Percentiles rank a stretch among this genome's conserved stretches.
Conservation (phyloP, 2,888 invertebrate genomes). For the Tachystola acroxantha region DNA sequence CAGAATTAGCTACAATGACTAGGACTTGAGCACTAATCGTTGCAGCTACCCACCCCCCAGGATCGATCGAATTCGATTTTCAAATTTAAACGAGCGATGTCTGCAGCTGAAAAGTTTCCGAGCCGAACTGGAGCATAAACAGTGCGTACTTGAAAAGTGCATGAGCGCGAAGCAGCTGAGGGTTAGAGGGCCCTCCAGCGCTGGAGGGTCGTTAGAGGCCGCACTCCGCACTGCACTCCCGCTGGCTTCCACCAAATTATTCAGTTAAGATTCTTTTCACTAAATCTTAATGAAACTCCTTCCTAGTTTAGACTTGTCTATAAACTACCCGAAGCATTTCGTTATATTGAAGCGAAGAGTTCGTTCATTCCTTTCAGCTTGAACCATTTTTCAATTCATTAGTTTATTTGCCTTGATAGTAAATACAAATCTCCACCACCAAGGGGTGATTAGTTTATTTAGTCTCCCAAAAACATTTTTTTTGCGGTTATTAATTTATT, state of each 20-base stretch:
- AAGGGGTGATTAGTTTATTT: no score
- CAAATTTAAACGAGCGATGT: conserved; percentile 33
- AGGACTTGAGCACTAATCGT: no score
- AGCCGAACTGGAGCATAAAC: conserved; percentile 62
- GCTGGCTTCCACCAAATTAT: conserved; percentile 31
- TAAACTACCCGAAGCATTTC: not conserved
- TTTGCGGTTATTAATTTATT: no score
- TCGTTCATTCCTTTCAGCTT: not conserved
- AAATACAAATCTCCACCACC: no score
- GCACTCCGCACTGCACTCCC: conserved; percentile 5
- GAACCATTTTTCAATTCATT: no score
- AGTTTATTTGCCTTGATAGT: no score
- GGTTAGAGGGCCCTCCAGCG: conserved; percentile 45
- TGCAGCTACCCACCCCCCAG: no score
- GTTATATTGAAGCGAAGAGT: not conserved
- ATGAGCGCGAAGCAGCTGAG: conserved; percentile 52
- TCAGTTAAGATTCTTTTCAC: conserved; percentile 43
- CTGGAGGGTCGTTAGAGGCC: conserved; percentile 53
- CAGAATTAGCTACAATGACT: no score
- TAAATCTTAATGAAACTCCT: conserved; percentile 25
- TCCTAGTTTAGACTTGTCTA: not conserved
- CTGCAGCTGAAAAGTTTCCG: conserved; percentile 38
- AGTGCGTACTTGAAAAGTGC: conserved; percentile 69
- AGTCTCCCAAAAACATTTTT: no score
- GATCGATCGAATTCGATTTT: no score